phyloP scores from a whole-genome alignment of 2,113 vertebrate species.

The Phylloscopus trochiloides region DNA sequence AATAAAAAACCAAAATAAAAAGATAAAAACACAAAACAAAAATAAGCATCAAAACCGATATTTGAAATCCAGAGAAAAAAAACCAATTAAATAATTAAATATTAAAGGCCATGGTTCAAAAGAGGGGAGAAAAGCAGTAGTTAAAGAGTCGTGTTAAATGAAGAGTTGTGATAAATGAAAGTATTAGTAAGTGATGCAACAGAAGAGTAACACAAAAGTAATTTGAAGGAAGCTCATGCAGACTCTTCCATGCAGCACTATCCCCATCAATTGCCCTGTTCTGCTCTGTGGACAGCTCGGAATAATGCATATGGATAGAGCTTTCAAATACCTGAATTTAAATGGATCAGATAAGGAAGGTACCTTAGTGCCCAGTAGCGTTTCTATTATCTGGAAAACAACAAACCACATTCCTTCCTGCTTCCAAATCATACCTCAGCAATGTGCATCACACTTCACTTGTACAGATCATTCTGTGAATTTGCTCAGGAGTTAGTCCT shows the following conservation, averaged over 20 bases:
- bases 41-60: conserved; percentile 88
- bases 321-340: conserved; percentile 53
- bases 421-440: conserved; percentile 12
- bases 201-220: conserved; percentile 34
- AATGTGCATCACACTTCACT: neutral
- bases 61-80: conserved; percentile 58
- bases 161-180: conserved; percentile 50
- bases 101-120: conserved; percentile 71
- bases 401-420: conserved; percentile 57
- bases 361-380: conserved; percentile 36
- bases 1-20: conserved; percentile 84
- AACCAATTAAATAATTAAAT: conserved; percentile 72
- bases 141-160: conserved; percentile 54
- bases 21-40: conserved; percentile 82
- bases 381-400: conserved; percentile 56
- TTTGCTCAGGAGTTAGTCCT: conserved; percentile 23
- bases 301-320: neutral
- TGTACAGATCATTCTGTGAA: neutral
- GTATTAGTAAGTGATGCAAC: conserved; percentile 59
- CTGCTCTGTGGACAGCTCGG: conserved; percentile 42
- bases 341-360: conserved; percentile 52
- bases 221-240: conserved; percentile 77
- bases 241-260: conserved; percentile 63
- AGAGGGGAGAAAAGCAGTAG: conserved; percentile 33
- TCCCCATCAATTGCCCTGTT: conserved; percentile 10